A percentile compares a stretch with the other conserved stretches of the same genome.
These are phyloP conservation scores for Mayetiola destructor DNA, from an alignment of 2,888 invertebrate species.

Conservation along the genomic window DNA sequence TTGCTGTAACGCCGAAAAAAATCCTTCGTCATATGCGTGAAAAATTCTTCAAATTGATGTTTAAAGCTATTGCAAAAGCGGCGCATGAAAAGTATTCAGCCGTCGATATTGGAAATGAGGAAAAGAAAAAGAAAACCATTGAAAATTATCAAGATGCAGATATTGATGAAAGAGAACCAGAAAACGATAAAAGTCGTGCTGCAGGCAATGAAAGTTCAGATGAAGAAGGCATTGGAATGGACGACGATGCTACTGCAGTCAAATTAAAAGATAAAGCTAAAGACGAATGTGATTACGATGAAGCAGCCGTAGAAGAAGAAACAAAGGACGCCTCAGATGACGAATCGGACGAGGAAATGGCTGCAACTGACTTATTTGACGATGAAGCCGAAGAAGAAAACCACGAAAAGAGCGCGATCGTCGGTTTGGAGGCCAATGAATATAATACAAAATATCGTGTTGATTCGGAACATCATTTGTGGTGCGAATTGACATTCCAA, in stretches of 20 bases:
- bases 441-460: constrained; percentile 47
- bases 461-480: constrained; percentile 58
- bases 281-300: constrained; percentile 53
- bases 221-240: constrained; percentile 23
- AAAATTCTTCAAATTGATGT: constrained; percentile 52
- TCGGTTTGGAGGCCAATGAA: constrained; percentile 25
- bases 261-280: constrained; percentile 41
- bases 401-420: constrained; percentile 26
- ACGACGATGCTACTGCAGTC: constrained; percentile 32
- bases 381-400: constrained; percentile 20
- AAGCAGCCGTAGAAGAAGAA: constrained; percentile 46
- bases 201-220: constrained; percentile 16
- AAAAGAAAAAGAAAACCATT: constrained; percentile 16
- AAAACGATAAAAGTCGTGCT: background rate
- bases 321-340: constrained; percentile 29
- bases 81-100: constrained; percentile 38
- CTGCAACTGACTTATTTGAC: constrained; percentile 24
- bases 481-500: constrained; percentile 73
- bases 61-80: constrained; percentile 44
- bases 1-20: constrained; percentile 50
- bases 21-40: constrained; percentile 62
- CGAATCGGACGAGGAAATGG: background rate
- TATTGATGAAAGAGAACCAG: constrained; percentile 30
- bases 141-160: constrained; percentile 31
- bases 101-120: constrained; percentile 22